Percentiles rank a stretch among this genome's conserved stretches.
phyloP scores from a whole-genome alignment of 2,113 vertebrate species.

The Halcyon senegalensis region DNA sequence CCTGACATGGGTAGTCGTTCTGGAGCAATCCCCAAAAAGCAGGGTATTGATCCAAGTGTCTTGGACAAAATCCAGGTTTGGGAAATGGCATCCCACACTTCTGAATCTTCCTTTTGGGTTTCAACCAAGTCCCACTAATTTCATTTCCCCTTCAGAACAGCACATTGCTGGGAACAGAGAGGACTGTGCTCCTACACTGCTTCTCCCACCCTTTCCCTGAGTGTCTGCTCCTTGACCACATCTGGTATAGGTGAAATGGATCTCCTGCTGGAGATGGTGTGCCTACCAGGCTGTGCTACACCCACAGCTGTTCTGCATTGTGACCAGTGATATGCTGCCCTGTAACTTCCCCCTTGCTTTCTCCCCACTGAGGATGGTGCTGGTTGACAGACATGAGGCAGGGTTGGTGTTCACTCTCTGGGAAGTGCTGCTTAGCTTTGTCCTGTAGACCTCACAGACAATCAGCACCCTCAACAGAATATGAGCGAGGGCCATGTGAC shows the following conservation, averaged over 20 bases:
- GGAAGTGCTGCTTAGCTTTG: neutral
- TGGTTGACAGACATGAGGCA: neutral
- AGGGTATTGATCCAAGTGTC: neutral
- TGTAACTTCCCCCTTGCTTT: neutral
- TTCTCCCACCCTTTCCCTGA: neutral
- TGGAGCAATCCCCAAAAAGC: neutral
- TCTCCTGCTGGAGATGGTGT: neutral
- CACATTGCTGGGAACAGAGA: neutral
- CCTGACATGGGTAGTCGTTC: neutral
- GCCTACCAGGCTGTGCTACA: neutral
- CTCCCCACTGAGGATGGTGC: neutral
- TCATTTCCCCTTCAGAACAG: neutral
- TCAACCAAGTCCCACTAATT: neutral
- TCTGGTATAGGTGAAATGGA: neutral
- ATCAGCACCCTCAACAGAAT: neutral
- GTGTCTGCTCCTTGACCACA: neutral
- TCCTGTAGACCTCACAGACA: neutral
- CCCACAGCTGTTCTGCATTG: neutral
- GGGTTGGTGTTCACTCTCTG: neutral
- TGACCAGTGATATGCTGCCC: neutral
- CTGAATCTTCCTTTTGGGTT: neutral
- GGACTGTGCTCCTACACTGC: neutral
- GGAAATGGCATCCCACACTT: neutral
- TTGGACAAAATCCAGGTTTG: neutral
- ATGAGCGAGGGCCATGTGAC: neutral